Evolutionary conservation across 2,113 vertebrate genomes (phyloP), one percentile per base, ranked within the genome.

Genomic region (Pseudorhombus dupliciocellatus): DNA sequence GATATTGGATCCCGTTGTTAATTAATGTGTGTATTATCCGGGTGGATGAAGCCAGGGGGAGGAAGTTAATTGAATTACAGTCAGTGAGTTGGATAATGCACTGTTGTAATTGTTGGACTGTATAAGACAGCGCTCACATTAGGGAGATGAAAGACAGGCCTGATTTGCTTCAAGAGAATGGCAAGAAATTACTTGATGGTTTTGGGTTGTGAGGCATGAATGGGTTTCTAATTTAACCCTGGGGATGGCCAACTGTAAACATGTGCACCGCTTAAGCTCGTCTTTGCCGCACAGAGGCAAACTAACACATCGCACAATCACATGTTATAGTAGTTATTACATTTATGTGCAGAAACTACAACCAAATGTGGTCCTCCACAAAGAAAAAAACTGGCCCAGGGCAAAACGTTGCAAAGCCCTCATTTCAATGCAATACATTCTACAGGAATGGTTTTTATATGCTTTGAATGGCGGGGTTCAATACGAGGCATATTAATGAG

Each of bases 41-140:
- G 75, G 75, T 81, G 84, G 87, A 88, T 89, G 85, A 84, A 86
- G 87, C 91, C 90, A 7, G 79, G 81, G 89, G 89, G 86, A 79
- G 84, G 75, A 63, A 87, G 88, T 77, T 93, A 93, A 93, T 91
- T 93, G 87, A 93, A 92, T 93, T 91, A 92, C 80, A 89, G 90
- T 81, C 86, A 85, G 89, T 70, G 79, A 90, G 84, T 86, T 89
- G 77, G 83, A 91, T 86, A 87, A 90, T 84, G 79, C 83, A 87
- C 79, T 84, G 84, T 79, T 92, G 86, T 92, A 92, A 92, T 93
- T 91, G 92, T 91, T 91, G 68, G 66, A 87, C 85, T 86, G 79
- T 75, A 79, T 83, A 87, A 92, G 80, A 84, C 69, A 70, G 66
- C 78, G 78, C 64, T 85, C 72, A 75, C 76, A 89, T 86, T 80